Conservation (phyloP, 2,797 vertebrate species). For the Acanthiza pusilla region DNA sequence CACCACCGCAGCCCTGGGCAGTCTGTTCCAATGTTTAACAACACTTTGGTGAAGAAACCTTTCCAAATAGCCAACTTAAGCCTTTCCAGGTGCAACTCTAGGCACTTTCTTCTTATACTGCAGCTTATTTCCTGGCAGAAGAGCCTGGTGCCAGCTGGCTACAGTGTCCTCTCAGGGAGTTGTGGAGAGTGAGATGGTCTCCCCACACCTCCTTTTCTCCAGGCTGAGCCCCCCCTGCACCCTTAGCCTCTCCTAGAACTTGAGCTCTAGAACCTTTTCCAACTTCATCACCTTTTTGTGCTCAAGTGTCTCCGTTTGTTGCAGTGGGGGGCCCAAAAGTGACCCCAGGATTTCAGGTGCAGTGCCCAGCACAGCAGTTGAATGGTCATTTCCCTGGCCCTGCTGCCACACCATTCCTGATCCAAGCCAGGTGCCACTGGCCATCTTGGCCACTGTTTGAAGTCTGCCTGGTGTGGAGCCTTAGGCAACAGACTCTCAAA, state of each 20-base stretch:
- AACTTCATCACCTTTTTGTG: not conserved
- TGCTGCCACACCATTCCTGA: not conserved
- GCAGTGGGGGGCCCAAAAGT: not conserved
- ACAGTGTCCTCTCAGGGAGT: too few species aligned
- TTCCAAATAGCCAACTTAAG: not conserved
- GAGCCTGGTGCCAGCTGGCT: too few species aligned
- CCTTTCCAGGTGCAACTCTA: not conserved
- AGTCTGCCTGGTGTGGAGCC: not conserved
- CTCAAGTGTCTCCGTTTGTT: not conserved
- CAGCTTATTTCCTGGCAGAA: too few species aligned
- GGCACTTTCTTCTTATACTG: not conserved
- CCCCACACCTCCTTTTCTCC: not conserved
- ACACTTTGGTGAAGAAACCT: fast-evolving
- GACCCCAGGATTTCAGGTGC: not conserved
- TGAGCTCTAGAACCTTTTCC: not conserved
- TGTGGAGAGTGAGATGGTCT: not conserved
- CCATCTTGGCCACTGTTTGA: not conserved
- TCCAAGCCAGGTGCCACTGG: not conserved
- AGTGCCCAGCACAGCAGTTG: not conserved
- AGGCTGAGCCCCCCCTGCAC: not conserved
- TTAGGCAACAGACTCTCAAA: not conserved
- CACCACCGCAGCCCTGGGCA: too few species aligned
- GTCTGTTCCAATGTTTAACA: too few species aligned
- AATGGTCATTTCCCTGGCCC: not conserved
- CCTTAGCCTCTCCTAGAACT: not conserved